Percentiles rank a stretch among this genome's conserved stretches.
phyloP scores from a whole-genome alignment of 2,797 vertebrate genomes.

The Cygnus olor region DNA sequence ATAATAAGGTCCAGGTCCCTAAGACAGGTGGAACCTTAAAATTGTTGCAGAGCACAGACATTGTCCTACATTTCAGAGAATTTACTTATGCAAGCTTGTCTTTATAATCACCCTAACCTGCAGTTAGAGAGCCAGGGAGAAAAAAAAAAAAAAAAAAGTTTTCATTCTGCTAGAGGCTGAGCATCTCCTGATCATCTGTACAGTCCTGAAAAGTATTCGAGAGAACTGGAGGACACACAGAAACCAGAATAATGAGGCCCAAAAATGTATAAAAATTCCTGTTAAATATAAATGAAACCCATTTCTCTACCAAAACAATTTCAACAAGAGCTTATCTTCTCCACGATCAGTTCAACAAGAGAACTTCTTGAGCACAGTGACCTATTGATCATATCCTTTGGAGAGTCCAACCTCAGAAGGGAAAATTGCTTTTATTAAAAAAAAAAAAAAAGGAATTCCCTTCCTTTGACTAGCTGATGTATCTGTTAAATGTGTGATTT shows the following conservation, averaged over 20 bases:
- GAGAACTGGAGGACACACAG: neutral
- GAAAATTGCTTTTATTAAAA: neutral
- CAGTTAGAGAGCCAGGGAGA: neutral
- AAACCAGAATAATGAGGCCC: accelerated
- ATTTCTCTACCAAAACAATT: neutral
- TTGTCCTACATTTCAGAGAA: neutral
- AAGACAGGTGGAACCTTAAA: neutral
- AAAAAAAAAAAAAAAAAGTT: neutral
- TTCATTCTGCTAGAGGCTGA: neutral
- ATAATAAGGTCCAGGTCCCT: neutral
- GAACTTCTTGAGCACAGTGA: neutral
- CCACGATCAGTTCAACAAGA: neutral
- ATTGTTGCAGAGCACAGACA: neutral
- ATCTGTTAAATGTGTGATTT: neutral
- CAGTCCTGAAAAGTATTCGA: neutral
- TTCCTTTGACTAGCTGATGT: neutral
- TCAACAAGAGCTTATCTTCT: neutral
- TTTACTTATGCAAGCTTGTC: neutral
- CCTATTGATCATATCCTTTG: neutral
- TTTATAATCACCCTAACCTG: neutral
- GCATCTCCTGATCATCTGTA: neutral
- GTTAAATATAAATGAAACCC: neutral
- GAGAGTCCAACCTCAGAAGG: neutral
- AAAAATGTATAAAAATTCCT: neutral
- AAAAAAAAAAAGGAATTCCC: neutral